Base-by-base conservation (phyloP, 2,888 invertebrate species). In the Heterodera filipjevi region DNA sequence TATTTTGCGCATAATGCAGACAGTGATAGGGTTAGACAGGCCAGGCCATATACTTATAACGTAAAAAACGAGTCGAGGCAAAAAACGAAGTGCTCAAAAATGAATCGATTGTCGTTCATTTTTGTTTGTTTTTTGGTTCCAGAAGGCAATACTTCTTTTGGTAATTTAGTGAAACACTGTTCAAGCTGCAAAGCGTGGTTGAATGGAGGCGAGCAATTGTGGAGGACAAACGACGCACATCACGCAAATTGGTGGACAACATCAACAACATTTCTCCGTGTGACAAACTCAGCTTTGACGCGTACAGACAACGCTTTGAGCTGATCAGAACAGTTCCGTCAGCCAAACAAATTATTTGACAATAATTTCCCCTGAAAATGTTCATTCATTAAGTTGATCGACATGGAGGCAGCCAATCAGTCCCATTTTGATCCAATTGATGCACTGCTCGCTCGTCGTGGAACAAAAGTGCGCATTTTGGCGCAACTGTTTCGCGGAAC, bases 401-500 rank as follows among this genome's bases (percentile, higher is more conserved):
- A 64, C 30, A 59, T 53, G 30, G 39, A 19, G 2, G 5, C 19
- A n/a, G 30, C 39, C 16, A 19, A n/a, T 19, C 66, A 68, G 16
- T n/a, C n/a, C n/a, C 32, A 33, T 30, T 46, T 78, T 39, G 64
- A 64, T 33, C 66, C 84, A 19, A 76, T 84, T 66, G 84, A 85
- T 30, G 59, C 78, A 30, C 75, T 84, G n/a, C 77, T 80, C 70
- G 79, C 81, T 19, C 80, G 77, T 33, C 82, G 75, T 22, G 66
- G 80, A 10, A 71, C 79, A 32, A 79, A 81, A 46, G 84, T 85
- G 19, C 81, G 83, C 16, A 82, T 88, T 32, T 78, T 88, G 12
- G 87, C 82, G 22, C 85, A 86, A 82, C 81, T 88, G 3, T 81
- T 80, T 5, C 84, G 85, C 59, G 84, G 84, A 59, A 83, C 82